A percentile compares a stretch with the other conserved stretches of the same genome.
Conservation (phyloP, 2,797 vertebrate species). For the Bryconaethiops microstoma region DNA sequence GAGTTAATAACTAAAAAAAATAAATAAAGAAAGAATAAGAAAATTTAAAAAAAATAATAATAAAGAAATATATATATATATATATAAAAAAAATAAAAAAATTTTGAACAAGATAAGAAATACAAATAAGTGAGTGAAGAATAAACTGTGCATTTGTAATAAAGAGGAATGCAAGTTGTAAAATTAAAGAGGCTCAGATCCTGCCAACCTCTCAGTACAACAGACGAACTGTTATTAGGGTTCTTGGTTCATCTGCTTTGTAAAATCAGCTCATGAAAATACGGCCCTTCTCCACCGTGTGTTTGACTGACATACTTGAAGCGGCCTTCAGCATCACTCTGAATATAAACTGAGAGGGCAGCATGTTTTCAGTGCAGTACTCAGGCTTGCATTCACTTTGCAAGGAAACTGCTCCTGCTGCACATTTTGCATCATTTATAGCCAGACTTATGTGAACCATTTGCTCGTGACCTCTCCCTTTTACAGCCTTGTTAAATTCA, state of each 20-base stretch:
- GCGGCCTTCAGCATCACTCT: neutral
- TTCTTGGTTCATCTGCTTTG: constrained; percentile 3
- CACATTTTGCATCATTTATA: neutral
- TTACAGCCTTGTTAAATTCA: constrained; percentile 2
- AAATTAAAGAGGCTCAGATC: neutral
- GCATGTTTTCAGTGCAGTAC: neutral
- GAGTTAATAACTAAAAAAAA: no score
- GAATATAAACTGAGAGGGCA: neutral
- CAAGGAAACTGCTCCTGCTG: neutral
- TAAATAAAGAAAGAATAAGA: no score
- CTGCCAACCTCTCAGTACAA: neutral
- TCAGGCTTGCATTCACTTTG: neutral
- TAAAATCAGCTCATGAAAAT: neutral
- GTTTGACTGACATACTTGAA: neutral
- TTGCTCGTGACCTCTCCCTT: constrained; percentile 5
- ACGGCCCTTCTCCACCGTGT: neutral
- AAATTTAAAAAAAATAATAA: no score
- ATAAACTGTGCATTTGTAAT: no score
- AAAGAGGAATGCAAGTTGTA: no score
- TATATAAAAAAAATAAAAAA: no score
- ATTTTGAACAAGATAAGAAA: no score
- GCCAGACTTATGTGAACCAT: neutral
- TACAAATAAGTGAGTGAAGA: no score
- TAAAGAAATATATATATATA: no score
- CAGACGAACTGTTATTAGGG: neutral